A percentile compares a stretch with the other conserved stretches of the same genome.
These are phyloP conservation scores for Luscinia megarhynchos DNA, from an alignment of 2,797 vertebrate species.

Conservation along the genomic window DNA sequence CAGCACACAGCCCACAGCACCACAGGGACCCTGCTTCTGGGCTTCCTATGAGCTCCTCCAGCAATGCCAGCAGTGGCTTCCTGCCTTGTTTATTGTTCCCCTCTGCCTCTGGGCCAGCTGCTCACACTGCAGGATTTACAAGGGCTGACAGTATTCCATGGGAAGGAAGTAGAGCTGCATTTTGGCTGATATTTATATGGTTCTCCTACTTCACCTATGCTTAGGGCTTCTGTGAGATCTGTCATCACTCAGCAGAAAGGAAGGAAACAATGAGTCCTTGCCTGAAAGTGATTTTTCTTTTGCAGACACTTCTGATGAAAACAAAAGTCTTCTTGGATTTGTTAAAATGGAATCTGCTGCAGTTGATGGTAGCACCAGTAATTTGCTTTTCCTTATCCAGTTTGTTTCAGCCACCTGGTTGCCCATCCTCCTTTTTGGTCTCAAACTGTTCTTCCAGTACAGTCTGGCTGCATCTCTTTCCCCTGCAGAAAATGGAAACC, in stretches of 20 bases:
- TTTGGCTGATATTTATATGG: neutral
- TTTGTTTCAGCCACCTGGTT: neutral
- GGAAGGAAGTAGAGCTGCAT: conserved; percentile 39
- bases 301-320: conserved; percentile 16
- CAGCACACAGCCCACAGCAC: neutral
- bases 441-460: neutral
- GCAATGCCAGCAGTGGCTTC: neutral
- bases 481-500: neutral
- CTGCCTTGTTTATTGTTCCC: neutral
- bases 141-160: neutral
- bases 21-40: neutral
- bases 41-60: neutral
- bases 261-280: conserved; percentile 26
- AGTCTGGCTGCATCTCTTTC: neutral
- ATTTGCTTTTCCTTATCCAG: neutral
- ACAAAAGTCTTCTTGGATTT: neutral
- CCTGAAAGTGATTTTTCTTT: conserved; percentile 31
- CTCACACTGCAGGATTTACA: neutral
- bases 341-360: neutral
- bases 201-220: conserved; percentile 14
- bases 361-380: neutral
- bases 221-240: neutral
- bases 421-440: neutral
- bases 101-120: neutral
- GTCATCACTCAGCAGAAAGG: conserved; percentile 29